These are phyloP conservation scores for Chloroclysta siterata DNA, from an alignment of 2,888 invertebrate genomes.

Conservation along the genomic window DNA sequence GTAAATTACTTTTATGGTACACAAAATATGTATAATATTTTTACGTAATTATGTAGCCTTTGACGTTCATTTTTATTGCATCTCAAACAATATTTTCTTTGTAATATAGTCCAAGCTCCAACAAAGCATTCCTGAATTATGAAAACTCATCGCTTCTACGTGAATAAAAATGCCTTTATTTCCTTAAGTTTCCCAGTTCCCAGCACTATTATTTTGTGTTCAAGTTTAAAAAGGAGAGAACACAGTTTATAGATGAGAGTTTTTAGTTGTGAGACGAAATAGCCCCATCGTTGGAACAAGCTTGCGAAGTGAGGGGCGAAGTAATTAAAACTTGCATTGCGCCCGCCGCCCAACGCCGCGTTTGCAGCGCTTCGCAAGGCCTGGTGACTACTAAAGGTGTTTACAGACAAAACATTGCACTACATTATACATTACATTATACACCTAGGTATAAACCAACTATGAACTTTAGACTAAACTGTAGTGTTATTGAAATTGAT, in stretches of 20 bases:
- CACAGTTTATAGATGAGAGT: constrained; percentile 72
- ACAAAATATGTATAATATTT: constrained; percentile 12
- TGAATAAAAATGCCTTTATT: constrained; percentile 40
- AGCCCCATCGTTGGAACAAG: constrained; percentile 68
- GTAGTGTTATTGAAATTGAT: no score
- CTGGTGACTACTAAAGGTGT: constrained; percentile 18
- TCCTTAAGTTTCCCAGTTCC: constrained; percentile 41
- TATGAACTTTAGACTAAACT: no score
- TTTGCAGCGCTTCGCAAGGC: constrained; percentile 38
- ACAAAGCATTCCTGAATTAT: constrained; percentile 43
- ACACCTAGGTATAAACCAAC: no score
- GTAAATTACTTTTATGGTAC: constrained; percentile 19
- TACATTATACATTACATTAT: constrained; percentile 11
- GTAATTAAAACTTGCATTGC: constrained; percentile 78
- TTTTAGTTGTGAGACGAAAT: constrained; percentile 72
- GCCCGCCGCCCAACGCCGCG: constrained; percentile 43
- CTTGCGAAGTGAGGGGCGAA: constrained; percentile 67
- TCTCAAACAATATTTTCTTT: constrained; percentile 30
- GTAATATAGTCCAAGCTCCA: constrained; percentile 29
- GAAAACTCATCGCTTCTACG: constrained; percentile 39
- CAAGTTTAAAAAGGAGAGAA: constrained; percentile 60
- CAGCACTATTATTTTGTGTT: constrained; percentile 52
- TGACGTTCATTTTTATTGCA: constrained; percentile 28
- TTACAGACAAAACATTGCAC: constrained; percentile 34
- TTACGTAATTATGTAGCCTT: constrained; percentile 24